Base-by-base conservation (phyloP, 2,113 vertebrate species). In the Siphamia tubifer region DNA sequence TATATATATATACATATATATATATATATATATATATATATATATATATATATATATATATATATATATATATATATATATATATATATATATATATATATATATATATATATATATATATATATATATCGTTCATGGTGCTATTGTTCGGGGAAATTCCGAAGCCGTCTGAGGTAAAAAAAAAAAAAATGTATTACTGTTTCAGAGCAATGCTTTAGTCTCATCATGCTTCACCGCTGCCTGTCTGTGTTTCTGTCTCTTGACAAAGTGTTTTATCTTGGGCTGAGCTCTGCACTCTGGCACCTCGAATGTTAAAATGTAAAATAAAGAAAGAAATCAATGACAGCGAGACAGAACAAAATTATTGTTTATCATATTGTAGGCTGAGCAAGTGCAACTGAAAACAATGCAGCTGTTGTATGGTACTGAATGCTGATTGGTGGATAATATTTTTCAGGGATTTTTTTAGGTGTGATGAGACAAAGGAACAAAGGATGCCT, bases 401-500 rank as follows among this genome's bases (percentile, higher is more conserved):
- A 70, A 81, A 78, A 80, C 77, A 70, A 62, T 77, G 69, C 63
- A 68, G 86, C 58, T 88, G 62, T 79, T 89, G 75, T 85, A 8
- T 82, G 44, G 45, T 71, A 83, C 64, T 75, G 73, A 85, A 77
- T 82, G 81, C 83, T 92, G 91, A 93, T 84, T 79, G 80, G 79
- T 89, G 89, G 84, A 84, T 89, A 27, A 52, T 90, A 75, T 91
- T 90, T 91, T 91, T 90, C 91, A 90, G 90, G 84, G 72, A 64
- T 89, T 83, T 81, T 81, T 70, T 64, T 69, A 92, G 91, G 91
- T 93, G 92, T 93, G 92, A 93, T 94, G 93, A 93, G 88, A 94
- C 93, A 94, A 94, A 93, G 87, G 90, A 93, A 93, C 92, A 94
- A 93, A 93, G 92, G 90, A 94, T 93, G 93, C 90, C 92, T 93